These are phyloP conservation scores for Drosophila siamana DNA, from an alignment of 2,888 invertebrate genomes.

Conservation along the genomic window DNA sequence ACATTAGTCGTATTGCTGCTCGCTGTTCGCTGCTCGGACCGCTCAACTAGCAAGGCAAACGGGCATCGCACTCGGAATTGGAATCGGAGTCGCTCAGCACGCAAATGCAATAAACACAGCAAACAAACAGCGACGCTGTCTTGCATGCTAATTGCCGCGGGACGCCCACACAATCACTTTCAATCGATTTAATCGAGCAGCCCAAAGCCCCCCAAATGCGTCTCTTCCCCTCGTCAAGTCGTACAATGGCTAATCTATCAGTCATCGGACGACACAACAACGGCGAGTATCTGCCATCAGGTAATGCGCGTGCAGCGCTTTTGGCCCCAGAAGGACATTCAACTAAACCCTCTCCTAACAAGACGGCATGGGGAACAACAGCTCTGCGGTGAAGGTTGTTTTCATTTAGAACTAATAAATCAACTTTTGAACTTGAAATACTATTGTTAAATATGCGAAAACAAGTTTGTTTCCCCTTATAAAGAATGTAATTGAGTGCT, in stretches of 20 bases:
- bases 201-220: slow-evolving; percentile 1
- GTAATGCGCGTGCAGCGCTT: slow-evolving; percentile 9
- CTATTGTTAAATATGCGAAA: too few species aligned
- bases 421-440: neutral
- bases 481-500: too few species aligned
- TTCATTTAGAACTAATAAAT: too few species aligned
- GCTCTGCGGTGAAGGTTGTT: neutral
- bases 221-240: too few species aligned
- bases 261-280: slow-evolving; percentile 1
- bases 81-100: slow-evolving; percentile 51
- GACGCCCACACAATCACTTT: slow-evolving; percentile 58
- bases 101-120: slow-evolving; percentile 72
- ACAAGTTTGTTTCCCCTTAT: too few species aligned
- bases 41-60: slow-evolving; percentile 71
- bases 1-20: slow-evolving; percentile 13
- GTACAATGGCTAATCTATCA: slow-evolving; percentile 40
- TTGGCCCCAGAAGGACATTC: slow-evolving; percentile 50
- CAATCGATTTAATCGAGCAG: slow-evolving; percentile 42
- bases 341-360: slow-evolving; percentile 6
- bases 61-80: neutral
- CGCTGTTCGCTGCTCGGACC: too few species aligned
- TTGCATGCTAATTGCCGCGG: slow-evolving; percentile 69
- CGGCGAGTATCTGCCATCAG: slow-evolving; percentile 4
- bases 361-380: neutral
- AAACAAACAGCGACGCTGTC: slow-evolving; percentile 37